phyloP scores from a whole-genome alignment of 2,888 invertebrate species.

The Macrosoma leucophasiata region DNA sequence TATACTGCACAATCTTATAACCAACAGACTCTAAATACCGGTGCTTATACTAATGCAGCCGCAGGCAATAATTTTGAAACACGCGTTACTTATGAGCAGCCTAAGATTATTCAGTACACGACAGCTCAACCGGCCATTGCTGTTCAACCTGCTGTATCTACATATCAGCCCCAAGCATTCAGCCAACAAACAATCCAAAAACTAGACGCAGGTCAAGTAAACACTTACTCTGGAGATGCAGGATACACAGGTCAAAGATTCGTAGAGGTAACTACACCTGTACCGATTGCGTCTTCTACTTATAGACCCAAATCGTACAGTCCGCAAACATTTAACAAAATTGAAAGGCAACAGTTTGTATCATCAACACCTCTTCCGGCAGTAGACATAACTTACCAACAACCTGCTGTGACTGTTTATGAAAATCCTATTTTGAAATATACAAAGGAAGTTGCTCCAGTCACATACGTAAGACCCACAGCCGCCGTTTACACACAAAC shows the following conservation, averaged over 20 bases:
- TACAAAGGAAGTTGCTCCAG: conserved; percentile 49
- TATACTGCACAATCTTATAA: conserved; percentile 13
- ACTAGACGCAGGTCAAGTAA: conserved; percentile 43
- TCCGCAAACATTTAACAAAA: conserved; percentile 49
- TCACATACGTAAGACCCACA: conserved; percentile 46
- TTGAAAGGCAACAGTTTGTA: conserved; percentile 39
- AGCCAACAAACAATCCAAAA: conserved; percentile 54
- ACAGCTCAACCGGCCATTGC: conserved; percentile 16
- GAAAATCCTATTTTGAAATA: conserved; percentile 58
- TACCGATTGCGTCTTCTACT: conserved; percentile 39
- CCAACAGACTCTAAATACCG: conserved; percentile 19
- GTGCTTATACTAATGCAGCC: conserved; percentile 4
- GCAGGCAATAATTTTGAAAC: conserved; percentile 23
- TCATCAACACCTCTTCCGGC: conserved; percentile 47
- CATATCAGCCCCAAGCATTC: conserved; percentile 45
- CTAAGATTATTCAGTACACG: conserved; percentile 19
- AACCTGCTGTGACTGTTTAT: conserved; percentile 52
- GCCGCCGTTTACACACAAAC: conserved; percentile 47
- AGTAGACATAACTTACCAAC: conserved; percentile 46
- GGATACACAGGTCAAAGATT: too few species aligned
- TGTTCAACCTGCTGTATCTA: conserved; percentile 33
- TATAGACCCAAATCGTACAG: conserved; percentile 38
- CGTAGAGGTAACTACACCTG: conserved; percentile 42
- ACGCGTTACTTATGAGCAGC: conserved; percentile 30
- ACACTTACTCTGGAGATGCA: conserved; percentile 35